Conservation (phyloP, 2,888 invertebrate genomes). For the Petrolisthes manimaculis region DNA sequence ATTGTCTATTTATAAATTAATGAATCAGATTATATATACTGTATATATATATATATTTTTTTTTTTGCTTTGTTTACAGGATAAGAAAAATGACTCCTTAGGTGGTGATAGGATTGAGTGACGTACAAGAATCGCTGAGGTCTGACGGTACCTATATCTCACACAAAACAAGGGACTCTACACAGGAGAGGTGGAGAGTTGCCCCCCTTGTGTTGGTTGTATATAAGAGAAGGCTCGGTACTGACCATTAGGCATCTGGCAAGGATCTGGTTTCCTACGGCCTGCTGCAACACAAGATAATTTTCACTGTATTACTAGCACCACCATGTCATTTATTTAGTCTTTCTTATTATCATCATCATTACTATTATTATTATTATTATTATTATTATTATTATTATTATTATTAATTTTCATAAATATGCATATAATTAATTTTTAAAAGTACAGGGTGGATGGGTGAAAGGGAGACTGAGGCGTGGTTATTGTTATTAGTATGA, state of each 20-base stretch:
- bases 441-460: too few species aligned
- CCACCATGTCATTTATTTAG: not conserved
- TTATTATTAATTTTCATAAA: too few species aligned
- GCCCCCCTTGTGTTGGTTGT: not conserved
- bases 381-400: too few species aligned
- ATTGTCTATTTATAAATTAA: too few species aligned
- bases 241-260: constrained; percentile 59
- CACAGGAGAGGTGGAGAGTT: not conserved
- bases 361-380: too few species aligned
- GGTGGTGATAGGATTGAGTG: too few species aligned
- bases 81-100: not conserved
- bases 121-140: constrained; percentile 16
- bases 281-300: constrained; percentile 56
- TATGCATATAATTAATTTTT: too few species aligned
- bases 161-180: not conserved
- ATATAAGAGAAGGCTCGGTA: constrained; percentile 20
- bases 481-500: too few species aligned
- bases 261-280: constrained; percentile 57
- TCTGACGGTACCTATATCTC: constrained; percentile 28
- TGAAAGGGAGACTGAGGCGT: too few species aligned
- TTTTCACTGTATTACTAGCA: not conserved
- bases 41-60: not conserved
- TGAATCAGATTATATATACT: not conserved
- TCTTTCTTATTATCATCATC: too few species aligned
- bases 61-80: not conserved